Evolutionary conservation across 2,797 vertebrate species (phyloP).

Genomic region (Neoniphon sammara): DNA sequence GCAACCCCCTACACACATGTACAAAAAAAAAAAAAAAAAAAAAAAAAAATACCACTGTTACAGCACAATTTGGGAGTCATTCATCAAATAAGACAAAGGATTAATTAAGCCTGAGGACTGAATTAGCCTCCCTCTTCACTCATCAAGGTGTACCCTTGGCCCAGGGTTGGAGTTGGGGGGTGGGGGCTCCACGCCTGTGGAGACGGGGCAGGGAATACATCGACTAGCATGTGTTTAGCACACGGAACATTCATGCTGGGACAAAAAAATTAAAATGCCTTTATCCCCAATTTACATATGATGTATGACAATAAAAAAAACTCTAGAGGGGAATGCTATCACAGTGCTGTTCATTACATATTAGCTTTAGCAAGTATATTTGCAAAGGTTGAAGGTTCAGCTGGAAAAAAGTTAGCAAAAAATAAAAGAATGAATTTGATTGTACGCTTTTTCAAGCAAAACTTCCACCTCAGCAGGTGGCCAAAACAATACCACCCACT

Average conservation of each 20-base stretch:
- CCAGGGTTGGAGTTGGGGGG: constrained; percentile 69
- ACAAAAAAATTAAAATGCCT: constrained; percentile 61
- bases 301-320: constrained; percentile 68
- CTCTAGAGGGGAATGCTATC: constrained; percentile 59
- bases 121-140: constrained; percentile 85
- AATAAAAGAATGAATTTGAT: constrained; percentile 4
- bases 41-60: constrained; percentile 79
- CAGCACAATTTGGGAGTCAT: constrained; percentile 85
- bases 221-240: constrained; percentile 59
- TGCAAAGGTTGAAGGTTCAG: constrained; percentile 23
- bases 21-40: too few species aligned
- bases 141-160: constrained; percentile 86
- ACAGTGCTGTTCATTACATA: constrained; percentile 63
- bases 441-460: constrained; percentile 11
- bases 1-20: constrained; percentile 46
- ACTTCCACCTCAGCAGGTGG: constrained; percentile 9
- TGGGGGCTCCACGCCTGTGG: constrained; percentile 50
- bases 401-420: constrained; percentile 30
- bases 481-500: constrained; percentile 8
- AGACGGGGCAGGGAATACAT: constrained; percentile 42
- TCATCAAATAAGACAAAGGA: constrained; percentile 88
- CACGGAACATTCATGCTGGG: constrained; percentile 49
- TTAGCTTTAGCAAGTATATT: constrained; percentile 69
- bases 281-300: constrained; percentile 74
- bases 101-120: constrained; percentile 88